Base-by-base conservation (phyloP, 1,140 invertebrate species). In the Apis florea region DNA sequence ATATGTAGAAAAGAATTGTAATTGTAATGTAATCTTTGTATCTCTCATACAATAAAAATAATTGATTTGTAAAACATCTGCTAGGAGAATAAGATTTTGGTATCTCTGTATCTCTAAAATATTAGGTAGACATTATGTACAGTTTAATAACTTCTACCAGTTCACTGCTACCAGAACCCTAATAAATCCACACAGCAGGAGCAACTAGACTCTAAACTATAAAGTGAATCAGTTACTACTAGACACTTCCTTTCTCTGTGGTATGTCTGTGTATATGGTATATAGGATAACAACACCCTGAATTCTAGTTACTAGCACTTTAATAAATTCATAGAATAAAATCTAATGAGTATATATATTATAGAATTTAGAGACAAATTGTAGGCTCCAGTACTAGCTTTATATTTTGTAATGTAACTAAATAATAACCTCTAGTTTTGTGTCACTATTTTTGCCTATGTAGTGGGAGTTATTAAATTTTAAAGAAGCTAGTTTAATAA, bases 111-210 rank as follows among this genome's bases (percentile, higher is more conserved):
- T 58, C 21, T 24, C 47, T 31, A 70, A 26, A 31, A 70, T 51
- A 51, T 54, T 56, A 8, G 53, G 19, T 71, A 24, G 49, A 40
- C 19, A 26, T 40, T 56, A 56, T 9, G 26, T 15, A 12, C 31
- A 26, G n/a, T 26, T 71, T 71, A 71, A 71, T 71, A 71, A 71
- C 53, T 26, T 54, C 26, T 58, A 19, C 40, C n/a, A 72, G 19
- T n/a, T 73, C 69, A 40, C 2, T 51, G 54, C 70, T 59, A 72
- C 56, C 56, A 61, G 70, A 73, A 24, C 31, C 56, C 70, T 73
- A 61, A 73, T 73, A 73, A 73, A 73, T 73, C 70, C 31, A 47
- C 54, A 11, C 70, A 24, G 54, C 70, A 73, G 70, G 54, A 59
- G 56, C 70, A 24, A 73, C 53, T 40, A 53, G 53, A 71, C 17